Percentiles rank a stretch among this genome's conserved stretches.
Conservation (phyloP, 2,113 vertebrate species). For the Lasiurus borealis region DNA sequence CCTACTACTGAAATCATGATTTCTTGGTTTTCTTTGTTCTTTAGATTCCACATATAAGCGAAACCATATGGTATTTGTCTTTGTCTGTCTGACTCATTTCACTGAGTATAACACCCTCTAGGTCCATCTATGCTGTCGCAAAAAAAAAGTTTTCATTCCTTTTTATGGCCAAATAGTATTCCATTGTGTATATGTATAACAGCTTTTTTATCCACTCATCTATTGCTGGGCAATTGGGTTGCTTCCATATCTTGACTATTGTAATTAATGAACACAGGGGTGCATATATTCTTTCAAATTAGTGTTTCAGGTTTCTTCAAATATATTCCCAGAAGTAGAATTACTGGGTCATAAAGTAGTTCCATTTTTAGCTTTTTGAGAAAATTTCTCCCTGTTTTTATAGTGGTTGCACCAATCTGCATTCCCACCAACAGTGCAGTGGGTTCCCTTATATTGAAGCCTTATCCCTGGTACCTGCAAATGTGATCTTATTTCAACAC, state of each 20-base stretch:
- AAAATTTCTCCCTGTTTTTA: not conserved
- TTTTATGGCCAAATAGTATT: not conserved
- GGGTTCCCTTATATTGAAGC: not conserved
- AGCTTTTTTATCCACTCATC: not conserved
- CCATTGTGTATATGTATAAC: not conserved
- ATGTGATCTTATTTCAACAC: conserved; percentile 19
- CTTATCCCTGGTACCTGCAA: not conserved
- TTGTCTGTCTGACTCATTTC: not conserved
- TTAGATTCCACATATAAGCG: not conserved
- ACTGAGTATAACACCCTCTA: not conserved
- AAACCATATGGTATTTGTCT: not conserved
- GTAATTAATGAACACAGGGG: not conserved
- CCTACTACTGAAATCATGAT: not conserved
- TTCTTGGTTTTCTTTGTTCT: not conserved
- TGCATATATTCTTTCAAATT: not conserved
- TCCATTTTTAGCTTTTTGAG: not conserved
- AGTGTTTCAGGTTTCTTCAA: not conserved
- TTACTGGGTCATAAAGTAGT: not conserved
- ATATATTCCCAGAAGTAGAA: not conserved
- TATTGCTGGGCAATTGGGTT: not conserved
- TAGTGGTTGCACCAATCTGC: not conserved
- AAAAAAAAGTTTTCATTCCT: not conserved
- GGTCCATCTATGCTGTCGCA: not conserved
- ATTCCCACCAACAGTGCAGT: not conserved
- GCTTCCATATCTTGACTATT: not conserved